Conservation (phyloP, 2,797 vertebrate species). For the Scarus forsteni region DNA sequence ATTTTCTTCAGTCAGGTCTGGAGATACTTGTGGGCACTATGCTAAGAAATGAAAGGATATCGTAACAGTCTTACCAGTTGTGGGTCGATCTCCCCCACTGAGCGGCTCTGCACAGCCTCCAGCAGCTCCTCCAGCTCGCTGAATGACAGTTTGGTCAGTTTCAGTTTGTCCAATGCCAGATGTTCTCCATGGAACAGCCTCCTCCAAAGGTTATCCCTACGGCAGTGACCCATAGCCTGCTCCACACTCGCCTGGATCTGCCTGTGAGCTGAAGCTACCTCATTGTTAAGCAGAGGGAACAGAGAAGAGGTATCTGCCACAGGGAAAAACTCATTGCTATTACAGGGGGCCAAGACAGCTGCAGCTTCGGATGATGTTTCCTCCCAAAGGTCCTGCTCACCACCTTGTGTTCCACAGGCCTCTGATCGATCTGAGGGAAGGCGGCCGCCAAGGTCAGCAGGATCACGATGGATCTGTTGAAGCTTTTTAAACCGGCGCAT, state of each 20-base stretch:
- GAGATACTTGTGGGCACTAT: background rate
- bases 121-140: conserved; percentile 95
- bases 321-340: conserved; percentile 83
- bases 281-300: conserved; percentile 91
- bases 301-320: conserved; percentile 81
- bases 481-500: conserved; percentile 96
- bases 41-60: background rate
- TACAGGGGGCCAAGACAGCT: conserved; percentile 50
- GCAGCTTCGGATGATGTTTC: conserved; percentile 47
- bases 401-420: conserved; percentile 44
- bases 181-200: conserved; percentile 96
- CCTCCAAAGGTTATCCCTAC: conserved; percentile 96
- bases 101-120: conserved; percentile 92
- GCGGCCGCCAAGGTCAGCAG: conserved; percentile 80
- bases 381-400: conserved; percentile 82
- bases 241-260: conserved; percentile 93
- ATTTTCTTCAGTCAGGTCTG: background rate
- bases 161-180: conserved; percentile 92
- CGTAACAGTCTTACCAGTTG: conserved; percentile 87
- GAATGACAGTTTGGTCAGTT: conserved; percentile 92
- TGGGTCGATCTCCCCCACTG: conserved; percentile 94
- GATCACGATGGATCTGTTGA: conserved; percentile 88
- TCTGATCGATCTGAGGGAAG: conserved; percentile 77
- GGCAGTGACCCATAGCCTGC: conserved; percentile 96
- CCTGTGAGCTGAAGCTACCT: conserved; percentile 89